Conservation (phyloP, 2,113 vertebrate species). For the Cranoglanis bouderius region DNA sequence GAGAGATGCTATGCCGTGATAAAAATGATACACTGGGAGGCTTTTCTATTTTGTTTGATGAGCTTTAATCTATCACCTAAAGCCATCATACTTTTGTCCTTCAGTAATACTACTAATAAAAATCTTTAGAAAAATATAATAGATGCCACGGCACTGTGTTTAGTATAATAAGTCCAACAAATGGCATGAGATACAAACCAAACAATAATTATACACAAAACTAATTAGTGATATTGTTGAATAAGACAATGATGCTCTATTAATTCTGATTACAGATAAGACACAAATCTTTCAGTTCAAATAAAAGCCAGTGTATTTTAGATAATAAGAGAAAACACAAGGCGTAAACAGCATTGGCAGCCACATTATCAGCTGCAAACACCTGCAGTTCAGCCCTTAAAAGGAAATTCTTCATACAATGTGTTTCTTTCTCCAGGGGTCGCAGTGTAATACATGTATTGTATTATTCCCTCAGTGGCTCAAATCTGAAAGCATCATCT, state of each 20-base stretch:
- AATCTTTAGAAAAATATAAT: not conserved
- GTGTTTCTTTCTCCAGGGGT: conserved; percentile 17
- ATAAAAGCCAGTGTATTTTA: conserved; percentile 20
- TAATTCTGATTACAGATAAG: conserved; percentile 9
- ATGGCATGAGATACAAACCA: conserved; percentile 1
- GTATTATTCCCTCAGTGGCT: conserved; percentile 27
- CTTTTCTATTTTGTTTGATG: not conserved
- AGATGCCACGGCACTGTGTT: not conserved
- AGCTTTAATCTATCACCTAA: not conserved
- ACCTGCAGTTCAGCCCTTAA: conserved; percentile 32
- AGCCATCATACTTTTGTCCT: not conserved
- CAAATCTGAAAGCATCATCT: conserved; percentile 36
- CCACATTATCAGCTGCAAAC: conserved; percentile 29
- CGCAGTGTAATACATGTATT: conserved; percentile 29
- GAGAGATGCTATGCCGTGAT: not conserved
- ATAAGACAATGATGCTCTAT: conserved; percentile 1
- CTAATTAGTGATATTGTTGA: not conserved
- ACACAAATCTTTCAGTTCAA: not conserved
- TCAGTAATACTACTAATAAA: not conserved
- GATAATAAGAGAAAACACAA: conserved; percentile 16
- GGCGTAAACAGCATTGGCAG: conserved; percentile 18
- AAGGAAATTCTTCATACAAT: conserved; percentile 32
- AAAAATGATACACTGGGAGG: not conserved
- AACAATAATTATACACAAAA: not conserved
- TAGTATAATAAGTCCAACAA: not conserved